Evolutionary conservation across 2,113 vertebrate species (phyloP), one percentile per base, ranked within the genome.

Genomic region (Melospiza melodia): DNA sequence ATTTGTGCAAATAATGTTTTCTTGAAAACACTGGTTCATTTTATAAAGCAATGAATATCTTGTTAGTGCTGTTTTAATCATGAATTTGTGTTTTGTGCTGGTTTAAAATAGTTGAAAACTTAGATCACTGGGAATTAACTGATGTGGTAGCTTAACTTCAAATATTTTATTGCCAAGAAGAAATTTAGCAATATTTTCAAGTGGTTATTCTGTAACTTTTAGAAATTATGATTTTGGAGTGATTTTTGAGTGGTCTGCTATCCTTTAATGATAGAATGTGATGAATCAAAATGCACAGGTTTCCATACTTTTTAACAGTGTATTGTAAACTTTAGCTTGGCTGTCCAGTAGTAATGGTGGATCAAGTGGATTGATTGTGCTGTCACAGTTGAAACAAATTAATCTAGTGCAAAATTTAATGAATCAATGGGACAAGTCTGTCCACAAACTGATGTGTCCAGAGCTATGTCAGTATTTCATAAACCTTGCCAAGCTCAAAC

Each of bases 1-100:
- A 90, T 95, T 86, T 89, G 55, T 84, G 77, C 68, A 94, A 94
- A 95, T 91, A 95, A 90, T 89, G 80, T 92, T 96, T 93, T 86
- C 55, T 91, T 81, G 52, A 84, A 97, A 92, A 90, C 86, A 75
- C 27, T 87, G 22, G 3, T 86, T 84, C 79, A 16, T 57, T n/a
- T 88, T 74, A 81, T 71, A 89, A 86, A 91, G 86, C 68, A 89
- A 77, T 55, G 39, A 94, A 55, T 71, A 89, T 66, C 58, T 90
- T 73, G 62, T 73, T 66, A 48, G 6, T 65, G n/a, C 14, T 61
- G 6, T 61, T 79, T 76, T 46, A 82, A 76, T 73, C 8, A 35
- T 15, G 37, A 73, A 73, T 88, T 81, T 80, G 41, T 25, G 13
- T 62, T 31, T 15, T 48, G 48, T 59, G 57, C 37, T 81, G 37